Evolutionary conservation across 2,888 invertebrate species (phyloP).

Genomic region (Amphipoea oculea): DNA sequence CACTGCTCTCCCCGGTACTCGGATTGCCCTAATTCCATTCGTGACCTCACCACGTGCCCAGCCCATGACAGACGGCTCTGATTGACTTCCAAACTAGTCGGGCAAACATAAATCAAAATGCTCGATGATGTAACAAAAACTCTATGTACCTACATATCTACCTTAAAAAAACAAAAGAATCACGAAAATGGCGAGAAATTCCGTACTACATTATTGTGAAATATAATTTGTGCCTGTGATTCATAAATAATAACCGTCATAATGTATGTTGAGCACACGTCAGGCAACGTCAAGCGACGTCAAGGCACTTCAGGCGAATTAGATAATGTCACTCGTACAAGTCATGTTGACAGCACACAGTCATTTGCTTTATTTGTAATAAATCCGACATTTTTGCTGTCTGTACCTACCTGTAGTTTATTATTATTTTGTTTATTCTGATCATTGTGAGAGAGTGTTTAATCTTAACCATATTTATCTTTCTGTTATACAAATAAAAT

Average conservation of each 20-base stretch:
- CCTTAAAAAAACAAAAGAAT: neutral
- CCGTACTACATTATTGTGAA: neutral
- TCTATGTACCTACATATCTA: neutral
- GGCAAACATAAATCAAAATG: neutral
- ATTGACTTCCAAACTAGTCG: neutral
- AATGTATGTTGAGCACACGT: slow-evolving; percentile 24
- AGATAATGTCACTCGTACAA: slow-evolving; percentile 37
- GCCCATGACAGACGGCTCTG: neutral
- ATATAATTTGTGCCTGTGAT: slow-evolving; percentile 6
- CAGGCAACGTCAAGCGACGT: slow-evolving; percentile 2
- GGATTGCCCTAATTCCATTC: neutral
- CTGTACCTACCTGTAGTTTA: neutral
- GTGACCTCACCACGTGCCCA: no score
- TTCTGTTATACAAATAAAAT: neutral
- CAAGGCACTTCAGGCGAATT: slow-evolving; percentile 19
- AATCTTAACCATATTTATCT: neutral
- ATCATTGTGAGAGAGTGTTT: neutral
- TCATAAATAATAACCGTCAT: slow-evolving; percentile 17
- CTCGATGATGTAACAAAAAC: neutral
- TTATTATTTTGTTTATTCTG: neutral
- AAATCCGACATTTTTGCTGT: slow-evolving; percentile 19
- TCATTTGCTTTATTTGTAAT: slow-evolving; percentile 11
- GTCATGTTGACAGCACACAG: slow-evolving; percentile 29
- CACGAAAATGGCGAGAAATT: neutral
- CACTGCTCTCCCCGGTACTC: no score